Evolutionary conservation across 1,140 invertebrate species (phyloP).

Genomic region (Diuraphis noxia): DNA sequence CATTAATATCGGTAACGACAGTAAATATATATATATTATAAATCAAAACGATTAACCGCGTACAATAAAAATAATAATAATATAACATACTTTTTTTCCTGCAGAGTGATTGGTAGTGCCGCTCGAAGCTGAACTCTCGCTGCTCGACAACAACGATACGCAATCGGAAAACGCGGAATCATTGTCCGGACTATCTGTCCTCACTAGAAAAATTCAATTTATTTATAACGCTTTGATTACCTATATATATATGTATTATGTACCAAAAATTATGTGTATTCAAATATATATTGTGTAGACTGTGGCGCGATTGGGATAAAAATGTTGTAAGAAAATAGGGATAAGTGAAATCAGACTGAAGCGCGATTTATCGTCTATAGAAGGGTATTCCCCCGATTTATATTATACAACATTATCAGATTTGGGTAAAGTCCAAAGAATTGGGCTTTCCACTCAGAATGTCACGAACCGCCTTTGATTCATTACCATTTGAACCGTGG

Average conservation of each 20-base stretch:
- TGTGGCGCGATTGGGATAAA: too few species aligned
- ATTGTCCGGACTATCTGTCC: conserved; percentile 92
- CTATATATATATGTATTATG: not conserved
- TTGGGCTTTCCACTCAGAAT: not conserved
- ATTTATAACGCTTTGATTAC: not conserved
- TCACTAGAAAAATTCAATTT: conserved; percentile 59
- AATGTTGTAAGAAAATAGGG: not conserved
- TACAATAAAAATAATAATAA: not conserved
- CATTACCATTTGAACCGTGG: conserved; percentile 3
- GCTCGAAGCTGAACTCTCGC: conserved; percentile 85
- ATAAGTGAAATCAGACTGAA: not conserved
- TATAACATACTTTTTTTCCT: conserved; percentile 46
- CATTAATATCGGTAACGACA: not conserved
- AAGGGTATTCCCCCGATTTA: not conserved
- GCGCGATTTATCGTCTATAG: not conserved
- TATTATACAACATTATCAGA: not conserved
- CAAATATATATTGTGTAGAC: too few species aligned
- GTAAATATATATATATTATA: not conserved
- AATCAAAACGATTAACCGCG: not conserved
- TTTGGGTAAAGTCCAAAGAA: conserved; percentile 6
- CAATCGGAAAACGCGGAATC: conserved; percentile 97
- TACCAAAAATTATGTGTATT: too few species aligned
- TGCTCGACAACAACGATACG: conserved; percentile 81
- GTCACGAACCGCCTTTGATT: conserved; percentile 3
- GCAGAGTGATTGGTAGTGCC: conserved; percentile 65